Conservation (phyloP, 2,113 vertebrate species). For the Gadus chalcogrammus region DNA sequence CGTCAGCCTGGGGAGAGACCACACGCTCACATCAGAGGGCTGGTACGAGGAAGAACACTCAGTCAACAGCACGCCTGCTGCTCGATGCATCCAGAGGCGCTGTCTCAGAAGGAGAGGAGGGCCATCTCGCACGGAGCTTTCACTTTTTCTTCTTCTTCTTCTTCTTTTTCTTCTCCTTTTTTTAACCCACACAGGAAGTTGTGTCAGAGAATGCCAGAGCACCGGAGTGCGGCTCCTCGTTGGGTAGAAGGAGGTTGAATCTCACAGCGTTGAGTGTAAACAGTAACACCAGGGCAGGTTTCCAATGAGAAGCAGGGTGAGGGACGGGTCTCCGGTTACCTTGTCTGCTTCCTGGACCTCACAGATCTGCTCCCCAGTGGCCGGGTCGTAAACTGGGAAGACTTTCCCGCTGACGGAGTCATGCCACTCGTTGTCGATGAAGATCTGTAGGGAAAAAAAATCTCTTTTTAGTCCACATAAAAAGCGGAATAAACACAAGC, state of each 20-base stretch:
- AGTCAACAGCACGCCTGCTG: slow-evolving; percentile 17
- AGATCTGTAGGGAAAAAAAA: slow-evolving; percentile 75
- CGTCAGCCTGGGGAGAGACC: slow-evolving; percentile 76
- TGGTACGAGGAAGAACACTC: slow-evolving; percentile 3
- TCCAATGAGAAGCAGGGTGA: neutral
- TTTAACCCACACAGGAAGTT: slow-evolving; percentile 26
- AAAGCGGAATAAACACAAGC: neutral
- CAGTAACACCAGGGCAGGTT: neutral
- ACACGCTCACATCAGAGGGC: slow-evolving; percentile 20
- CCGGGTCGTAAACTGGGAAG: slow-evolving; percentile 88
- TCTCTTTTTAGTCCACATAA: neutral
- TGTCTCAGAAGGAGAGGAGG: slow-evolving; percentile 19
- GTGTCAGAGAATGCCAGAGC: neutral
- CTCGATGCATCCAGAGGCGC: slow-evolving; percentile 24
- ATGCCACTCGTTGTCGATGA: slow-evolving; percentile 99
- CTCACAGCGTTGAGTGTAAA: neutral
- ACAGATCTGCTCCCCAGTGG: slow-evolving; percentile 92
- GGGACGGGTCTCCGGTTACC: slow-evolving; percentile 65
- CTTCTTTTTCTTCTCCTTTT: slow-evolving; percentile 18
- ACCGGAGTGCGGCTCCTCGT: neutral
- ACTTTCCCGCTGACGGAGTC: slow-evolving; percentile 89
- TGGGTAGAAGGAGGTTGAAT: neutral
- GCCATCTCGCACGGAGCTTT: slow-evolving; percentile 34
- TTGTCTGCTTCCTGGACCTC: slow-evolving; percentile 98
- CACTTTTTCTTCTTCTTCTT: slow-evolving; percentile 20